These are phyloP conservation scores for Cheilinus undulatus DNA, from an alignment of 2,113 vertebrate species.

Conservation along the genomic window DNA sequence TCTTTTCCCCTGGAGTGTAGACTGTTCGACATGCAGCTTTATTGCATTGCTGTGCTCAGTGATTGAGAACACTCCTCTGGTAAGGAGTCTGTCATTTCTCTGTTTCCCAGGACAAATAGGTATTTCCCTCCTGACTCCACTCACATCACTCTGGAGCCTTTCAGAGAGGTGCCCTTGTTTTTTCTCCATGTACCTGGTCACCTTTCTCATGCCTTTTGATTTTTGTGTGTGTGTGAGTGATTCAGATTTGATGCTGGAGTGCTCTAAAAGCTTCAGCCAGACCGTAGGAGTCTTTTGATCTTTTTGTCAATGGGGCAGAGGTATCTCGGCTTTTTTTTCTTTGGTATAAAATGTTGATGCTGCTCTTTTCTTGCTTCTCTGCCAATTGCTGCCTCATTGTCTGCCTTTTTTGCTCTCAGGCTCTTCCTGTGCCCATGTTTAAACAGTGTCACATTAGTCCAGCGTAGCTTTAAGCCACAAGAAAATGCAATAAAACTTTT, in stretches of 20 bases:
- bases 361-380: slow-evolving; percentile 19
- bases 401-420: slow-evolving; percentile 13
- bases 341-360: neutral
- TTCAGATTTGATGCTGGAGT: slow-evolving; percentile 17
- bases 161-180: slow-evolving; percentile 2
- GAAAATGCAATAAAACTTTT: slow-evolving; percentile 16
- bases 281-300: slow-evolving; percentile 26
- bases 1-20: neutral
- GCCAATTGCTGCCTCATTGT: slow-evolving; percentile 9
- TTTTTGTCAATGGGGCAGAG: slow-evolving; percentile 25
- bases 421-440: slow-evolving; percentile 32
- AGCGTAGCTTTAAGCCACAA: slow-evolving; percentile 1
- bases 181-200: slow-evolving; percentile 20
- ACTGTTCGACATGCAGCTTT: slow-evolving; percentile 23
- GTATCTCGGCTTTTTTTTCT: neutral
- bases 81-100: slow-evolving; percentile 4
- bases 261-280: slow-evolving; percentile 18
- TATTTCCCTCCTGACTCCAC: slow-evolving; percentile 19
- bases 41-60: slow-evolving; percentile 28
- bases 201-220: slow-evolving; percentile 2
- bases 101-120: slow-evolving; percentile 19
- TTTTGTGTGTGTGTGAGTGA: slow-evolving; percentile 2
- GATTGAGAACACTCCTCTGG: slow-evolving; percentile 17
- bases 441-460: slow-evolving; percentile 22
- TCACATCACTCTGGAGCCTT: slow-evolving; percentile 18